Evolutionary conservation across 2,888 invertebrate genomes (phyloP), one percentile per base, ranked within the genome.

Genomic region (Mystacides longicornis): DNA sequence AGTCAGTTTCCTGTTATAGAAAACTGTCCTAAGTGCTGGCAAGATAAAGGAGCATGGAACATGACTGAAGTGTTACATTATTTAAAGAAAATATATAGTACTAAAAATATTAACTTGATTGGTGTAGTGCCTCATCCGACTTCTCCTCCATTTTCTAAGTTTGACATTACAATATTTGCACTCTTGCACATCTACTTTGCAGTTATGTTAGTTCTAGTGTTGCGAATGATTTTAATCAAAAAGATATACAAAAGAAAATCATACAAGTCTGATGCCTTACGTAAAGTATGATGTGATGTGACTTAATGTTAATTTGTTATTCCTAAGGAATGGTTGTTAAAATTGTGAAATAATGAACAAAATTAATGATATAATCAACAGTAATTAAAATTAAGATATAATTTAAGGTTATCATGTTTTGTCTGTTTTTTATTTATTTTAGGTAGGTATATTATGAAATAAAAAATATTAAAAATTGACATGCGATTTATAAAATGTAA

Each of bases 1-100:
- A 75, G 87, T 55, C 91, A 93, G 69, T 99, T 92, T 69, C 99
- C 99, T 63, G 84, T 63, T 66, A 66, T 69, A 1, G 65, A 70
- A 3, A 75, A 81, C 55, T 97, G 97, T 70, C 75, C 82, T 0
- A 70, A 74, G 43, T 94, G 94, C 67, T 75, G 79, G 62, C 70
- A 78, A 23, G 63, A 69, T 2, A 72, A 79, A 62, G 78, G 76
- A 22, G 72, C 72, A 49, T 89, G 86, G 85, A 81, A 85, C 63
- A 71, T 81, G 56, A 71, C 72, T 1, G 79, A 82, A 52, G 86
- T 89, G 1, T 72, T 85, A 48, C 69, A 71, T 51, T 87, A 86
- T 67, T 69, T 89, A 31, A 77, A 77, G 62, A 68, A 69, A 27
- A 77, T 82, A 63, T 85, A 85, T 63, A 63, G 61, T 9, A 49